Percentiles rank a stretch among this genome's conserved stretches.
These are phyloP conservation scores for Marcusenius ussheri DNA, from an alignment of 2,113 vertebrate genomes.

Conservation along the genomic window DNA sequence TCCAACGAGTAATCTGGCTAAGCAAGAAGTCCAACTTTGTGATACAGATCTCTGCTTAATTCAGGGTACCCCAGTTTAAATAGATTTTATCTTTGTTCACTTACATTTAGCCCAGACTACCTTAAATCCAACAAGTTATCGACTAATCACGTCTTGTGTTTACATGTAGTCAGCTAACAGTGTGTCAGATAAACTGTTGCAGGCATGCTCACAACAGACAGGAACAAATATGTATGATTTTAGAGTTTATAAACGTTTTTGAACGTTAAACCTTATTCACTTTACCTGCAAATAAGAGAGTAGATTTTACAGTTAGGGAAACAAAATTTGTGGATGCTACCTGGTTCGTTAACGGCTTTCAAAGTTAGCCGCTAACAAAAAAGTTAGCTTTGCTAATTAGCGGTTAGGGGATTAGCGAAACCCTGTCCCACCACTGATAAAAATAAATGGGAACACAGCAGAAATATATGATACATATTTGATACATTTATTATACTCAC, in stretches of 20 bases:
- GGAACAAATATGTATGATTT: not conserved
- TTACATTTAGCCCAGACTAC: no score
- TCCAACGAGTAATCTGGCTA: no score
- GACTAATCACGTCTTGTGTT: no score
- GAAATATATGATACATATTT: not conserved
- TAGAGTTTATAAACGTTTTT: not conserved
- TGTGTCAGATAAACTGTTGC: no score
- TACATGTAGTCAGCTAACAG: not conserved
- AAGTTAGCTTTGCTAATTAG: not conserved
- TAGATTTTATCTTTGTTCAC: no score
- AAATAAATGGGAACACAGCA: not conserved
- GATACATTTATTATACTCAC: not conserved
- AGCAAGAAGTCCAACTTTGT: no score
- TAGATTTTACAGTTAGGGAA: not conserved
- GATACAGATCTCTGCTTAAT: no score
- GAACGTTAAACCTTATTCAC: not conserved
- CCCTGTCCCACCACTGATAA: not conserved
- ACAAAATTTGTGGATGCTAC: not conserved
- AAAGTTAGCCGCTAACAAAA: not conserved
- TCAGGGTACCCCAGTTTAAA: no score
- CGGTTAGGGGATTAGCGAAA: not conserved
- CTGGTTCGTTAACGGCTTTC: not conserved
- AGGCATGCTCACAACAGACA: no score
- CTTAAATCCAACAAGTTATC: no score
- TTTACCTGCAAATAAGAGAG: not conserved